Conservation (phyloP, 2,797 vertebrate genomes). For the Podarcis siculus region DNA sequence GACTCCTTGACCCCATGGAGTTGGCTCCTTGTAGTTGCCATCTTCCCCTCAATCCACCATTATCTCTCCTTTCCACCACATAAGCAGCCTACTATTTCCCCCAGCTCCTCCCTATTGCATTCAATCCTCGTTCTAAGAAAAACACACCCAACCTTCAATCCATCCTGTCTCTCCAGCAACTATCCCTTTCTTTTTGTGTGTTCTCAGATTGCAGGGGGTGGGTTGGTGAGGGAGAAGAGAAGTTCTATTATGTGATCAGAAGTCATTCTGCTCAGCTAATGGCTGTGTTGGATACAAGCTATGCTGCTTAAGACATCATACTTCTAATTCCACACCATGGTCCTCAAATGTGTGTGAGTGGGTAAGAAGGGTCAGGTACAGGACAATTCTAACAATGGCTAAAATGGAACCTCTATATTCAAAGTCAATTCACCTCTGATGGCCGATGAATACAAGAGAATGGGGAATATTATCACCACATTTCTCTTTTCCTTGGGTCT, state of each 20-base stretch:
- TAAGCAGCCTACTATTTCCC: neutral
- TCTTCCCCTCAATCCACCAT: neutral
- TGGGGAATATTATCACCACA: neutral
- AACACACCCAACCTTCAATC: neutral
- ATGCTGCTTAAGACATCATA: too few relatives aligned
- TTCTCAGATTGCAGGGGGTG: too few relatives aligned
- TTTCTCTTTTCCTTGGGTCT: neutral
- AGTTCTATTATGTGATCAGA: too few relatives aligned
- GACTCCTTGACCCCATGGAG: too few relatives aligned
- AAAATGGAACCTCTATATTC: neutral
- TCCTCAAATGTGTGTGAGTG: too few relatives aligned
- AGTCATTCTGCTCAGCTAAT: too few relatives aligned
- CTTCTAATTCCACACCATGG: too few relatives aligned
- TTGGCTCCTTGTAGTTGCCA: neutral
- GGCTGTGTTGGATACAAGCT: too few relatives aligned
- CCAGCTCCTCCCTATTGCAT: neutral
- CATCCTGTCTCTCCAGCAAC: neutral
- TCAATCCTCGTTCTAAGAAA: neutral
- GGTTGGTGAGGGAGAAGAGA: too few relatives aligned
- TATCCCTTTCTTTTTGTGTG: too few relatives aligned
- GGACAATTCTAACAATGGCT: neutral
- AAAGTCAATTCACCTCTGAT: neutral
- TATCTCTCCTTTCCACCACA: neutral
- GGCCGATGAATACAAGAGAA: neutral
- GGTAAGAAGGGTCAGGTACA: too few relatives aligned